phyloP scores from a whole-genome alignment of 2,888 invertebrate species.

The Folsomia manolachei region DNA sequence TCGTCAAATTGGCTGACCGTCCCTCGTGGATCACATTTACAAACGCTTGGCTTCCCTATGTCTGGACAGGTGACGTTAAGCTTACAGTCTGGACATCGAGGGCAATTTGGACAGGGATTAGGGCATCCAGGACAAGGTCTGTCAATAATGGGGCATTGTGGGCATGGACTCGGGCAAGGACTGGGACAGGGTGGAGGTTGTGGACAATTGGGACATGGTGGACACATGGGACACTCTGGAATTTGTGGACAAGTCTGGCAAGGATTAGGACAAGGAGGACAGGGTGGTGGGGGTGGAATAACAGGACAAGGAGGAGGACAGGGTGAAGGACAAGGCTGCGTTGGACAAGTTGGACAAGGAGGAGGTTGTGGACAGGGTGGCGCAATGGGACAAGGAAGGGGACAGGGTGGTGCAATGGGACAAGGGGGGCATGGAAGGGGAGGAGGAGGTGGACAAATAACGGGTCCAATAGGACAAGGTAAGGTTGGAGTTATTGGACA shows the following conservation, averaged over 20 bases:
- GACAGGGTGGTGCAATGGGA: background rate
- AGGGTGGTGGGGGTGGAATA: conserved; percentile 19
- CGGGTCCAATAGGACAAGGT: conserved; percentile 1
- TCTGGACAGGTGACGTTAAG: background rate
- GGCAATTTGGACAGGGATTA: conserved; percentile 13
- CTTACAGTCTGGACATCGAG: conserved; percentile 16
- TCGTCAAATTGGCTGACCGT: conserved; percentile 18
- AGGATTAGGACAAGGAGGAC: conserved; percentile 13
- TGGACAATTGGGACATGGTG: conserved; percentile 15
- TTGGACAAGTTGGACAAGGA: background rate
- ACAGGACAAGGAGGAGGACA: conserved; percentile 20
- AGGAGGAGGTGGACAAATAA: background rate
- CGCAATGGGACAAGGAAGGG: background rate
- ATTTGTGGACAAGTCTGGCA: conserved; percentile 21
- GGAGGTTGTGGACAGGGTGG: background rate
- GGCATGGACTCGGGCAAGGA: conserved; percentile 32
- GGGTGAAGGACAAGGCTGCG: background rate
- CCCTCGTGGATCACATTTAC: conserved; percentile 38
- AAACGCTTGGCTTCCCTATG: background rate
- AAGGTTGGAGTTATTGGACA: background rate
- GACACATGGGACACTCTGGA: conserved; percentile 21
- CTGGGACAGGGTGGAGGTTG: conserved; percentile 20
- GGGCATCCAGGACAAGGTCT: conserved; percentile 21
- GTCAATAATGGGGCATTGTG: conserved; percentile 19
- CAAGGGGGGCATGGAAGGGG: background rate